Conservation (phyloP, 2,113 vertebrate genomes). For the Calypte anna region DNA sequence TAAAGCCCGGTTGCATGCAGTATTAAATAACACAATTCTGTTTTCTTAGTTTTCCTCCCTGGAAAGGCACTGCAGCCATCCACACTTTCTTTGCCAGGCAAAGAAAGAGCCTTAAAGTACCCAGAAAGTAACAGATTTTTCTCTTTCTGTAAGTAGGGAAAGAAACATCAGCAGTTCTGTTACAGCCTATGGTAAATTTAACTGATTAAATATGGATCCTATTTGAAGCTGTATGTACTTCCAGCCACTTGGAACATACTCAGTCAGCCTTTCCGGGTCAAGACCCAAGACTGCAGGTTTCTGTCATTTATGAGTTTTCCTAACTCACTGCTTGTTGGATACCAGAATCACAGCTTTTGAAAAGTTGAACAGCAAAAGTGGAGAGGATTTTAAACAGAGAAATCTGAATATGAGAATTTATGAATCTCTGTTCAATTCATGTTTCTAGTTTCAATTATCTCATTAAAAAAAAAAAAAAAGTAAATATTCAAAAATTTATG, state of each 20-base stretch:
- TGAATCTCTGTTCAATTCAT: background rate
- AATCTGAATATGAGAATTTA: background rate
- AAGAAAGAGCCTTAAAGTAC: background rate
- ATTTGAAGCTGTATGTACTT: background rate
- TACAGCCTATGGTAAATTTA: background rate
- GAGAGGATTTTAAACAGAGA: background rate
- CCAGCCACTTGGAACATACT: background rate
- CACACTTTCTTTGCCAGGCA: background rate
- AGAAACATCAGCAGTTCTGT: background rate
- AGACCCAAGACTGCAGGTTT: background rate
- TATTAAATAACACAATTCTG: background rate
- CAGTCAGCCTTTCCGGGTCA: background rate
- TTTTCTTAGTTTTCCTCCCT: background rate
- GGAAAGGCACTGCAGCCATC: background rate
- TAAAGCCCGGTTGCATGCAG: background rate
- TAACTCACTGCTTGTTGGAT: background rate
- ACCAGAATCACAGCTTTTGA: background rate
- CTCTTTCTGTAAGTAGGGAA: background rate
- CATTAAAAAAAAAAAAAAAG: background rate
- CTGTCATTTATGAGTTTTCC: rapidly evolving
- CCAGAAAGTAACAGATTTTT: background rate
- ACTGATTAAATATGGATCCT: background rate
- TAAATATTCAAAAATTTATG: background rate
- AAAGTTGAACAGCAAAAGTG: background rate
- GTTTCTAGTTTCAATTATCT: background rate